These are phyloP conservation scores for Speoplatyrhinus poulsoni DNA, from an alignment of 2,113 vertebrate species.

Conservation along the genomic window DNA sequence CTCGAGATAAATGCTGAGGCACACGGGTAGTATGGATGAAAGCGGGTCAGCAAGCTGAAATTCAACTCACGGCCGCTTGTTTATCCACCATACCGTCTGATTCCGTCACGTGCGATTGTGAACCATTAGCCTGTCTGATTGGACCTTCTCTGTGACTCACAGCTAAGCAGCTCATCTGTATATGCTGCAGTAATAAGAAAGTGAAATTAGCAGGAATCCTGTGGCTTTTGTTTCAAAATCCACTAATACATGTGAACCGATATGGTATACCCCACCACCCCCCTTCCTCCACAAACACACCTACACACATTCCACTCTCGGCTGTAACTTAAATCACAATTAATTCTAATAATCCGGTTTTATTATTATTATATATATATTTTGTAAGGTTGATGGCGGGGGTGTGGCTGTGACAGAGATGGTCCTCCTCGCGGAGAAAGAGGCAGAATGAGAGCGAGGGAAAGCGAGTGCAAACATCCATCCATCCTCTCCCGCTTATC, in stretches of 20 bases:
- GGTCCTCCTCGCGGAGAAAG: conserved; percentile 30
- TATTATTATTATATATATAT: conserved; percentile 40
- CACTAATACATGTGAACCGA: conserved; percentile 35
- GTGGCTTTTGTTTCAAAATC: conserved; percentile 45
- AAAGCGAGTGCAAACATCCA: no score
- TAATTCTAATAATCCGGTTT: conserved; percentile 65
- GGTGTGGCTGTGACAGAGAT: conserved; percentile 54
- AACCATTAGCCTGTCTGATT: conserved; percentile 20
- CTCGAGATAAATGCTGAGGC: conserved; percentile 32
- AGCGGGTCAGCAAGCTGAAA: neutral
- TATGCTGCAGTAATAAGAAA: conserved; percentile 37
- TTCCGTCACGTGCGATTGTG: conserved; percentile 3
- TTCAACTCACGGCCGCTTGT: conserved; percentile 16
- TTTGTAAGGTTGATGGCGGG: conserved; percentile 44
- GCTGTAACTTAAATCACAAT: conserved; percentile 63
- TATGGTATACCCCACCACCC: conserved; percentile 15
- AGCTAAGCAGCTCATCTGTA: conserved; percentile 42
- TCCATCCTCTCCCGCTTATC: no score
- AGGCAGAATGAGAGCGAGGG: neutral
- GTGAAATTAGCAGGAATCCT: conserved; percentile 42
- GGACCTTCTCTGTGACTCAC: conserved; percentile 35
- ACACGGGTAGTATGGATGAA: conserved; percentile 18
- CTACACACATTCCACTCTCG: conserved; percentile 27
- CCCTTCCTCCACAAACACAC: conserved; percentile 2
- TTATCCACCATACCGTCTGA: conserved; percentile 2